Conservation (phyloP, 2,113 vertebrate species). For the Erythrocercus mccallii region DNA sequence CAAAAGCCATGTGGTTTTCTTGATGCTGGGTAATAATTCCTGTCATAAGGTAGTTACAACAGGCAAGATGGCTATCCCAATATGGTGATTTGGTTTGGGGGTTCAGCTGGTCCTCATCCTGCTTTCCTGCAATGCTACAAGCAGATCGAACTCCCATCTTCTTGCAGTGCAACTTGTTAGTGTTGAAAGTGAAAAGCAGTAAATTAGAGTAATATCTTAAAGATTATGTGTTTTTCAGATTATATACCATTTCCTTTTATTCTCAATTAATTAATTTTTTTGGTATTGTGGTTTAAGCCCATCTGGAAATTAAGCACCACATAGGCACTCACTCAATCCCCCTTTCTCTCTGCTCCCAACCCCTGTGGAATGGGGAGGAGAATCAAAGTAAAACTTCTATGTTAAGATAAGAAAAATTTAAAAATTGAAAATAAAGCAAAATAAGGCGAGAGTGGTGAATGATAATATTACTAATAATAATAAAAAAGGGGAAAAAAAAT, state of each 20-base stretch:
- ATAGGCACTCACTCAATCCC: background rate
- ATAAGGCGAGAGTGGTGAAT: background rate
- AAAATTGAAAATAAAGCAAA: background rate
- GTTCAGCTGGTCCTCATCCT: background rate
- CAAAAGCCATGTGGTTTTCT: background rate
- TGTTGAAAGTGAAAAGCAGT: background rate
- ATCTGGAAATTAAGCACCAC: background rate
- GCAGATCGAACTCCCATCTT: accelerated
- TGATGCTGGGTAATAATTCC: background rate
- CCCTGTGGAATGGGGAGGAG: background rate
- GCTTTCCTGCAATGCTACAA: background rate
- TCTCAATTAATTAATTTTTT: background rate
- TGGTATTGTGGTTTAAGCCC: background rate
- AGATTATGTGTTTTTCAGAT: background rate
- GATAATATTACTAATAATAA: background rate
- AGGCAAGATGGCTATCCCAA: background rate
- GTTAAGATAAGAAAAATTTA: background rate
- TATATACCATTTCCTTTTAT: background rate
- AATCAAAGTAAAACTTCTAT: background rate
- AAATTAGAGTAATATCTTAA: background rate
- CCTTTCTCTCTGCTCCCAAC: background rate
- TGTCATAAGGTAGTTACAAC: background rate
- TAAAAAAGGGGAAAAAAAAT: background rate
- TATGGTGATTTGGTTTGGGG: background rate
- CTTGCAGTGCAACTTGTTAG: background rate